Base-by-base conservation (phyloP, 2,888 invertebrate genomes). In the Dryocosmus kuriphilus region DNA sequence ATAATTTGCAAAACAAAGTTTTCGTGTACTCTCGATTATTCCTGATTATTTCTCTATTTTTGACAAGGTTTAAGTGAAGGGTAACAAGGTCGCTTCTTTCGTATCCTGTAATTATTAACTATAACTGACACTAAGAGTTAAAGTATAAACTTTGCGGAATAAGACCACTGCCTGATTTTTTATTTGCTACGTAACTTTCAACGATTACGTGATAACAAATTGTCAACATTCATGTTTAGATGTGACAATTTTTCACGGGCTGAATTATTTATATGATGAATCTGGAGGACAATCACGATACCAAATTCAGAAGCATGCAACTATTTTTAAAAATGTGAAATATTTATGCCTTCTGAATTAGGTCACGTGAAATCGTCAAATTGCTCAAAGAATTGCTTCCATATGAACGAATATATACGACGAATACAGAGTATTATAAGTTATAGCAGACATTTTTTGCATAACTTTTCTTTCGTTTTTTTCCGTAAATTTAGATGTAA, bases 361-460 rank as follows among this genome's bases (percentile, higher is more conserved):
- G 41, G 30, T 46, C 16, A 35, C 38, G 71, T 51, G 81, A 86
- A 82, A 86, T 85, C 81, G 83, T 85, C 86, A 79, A 89, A 88
- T 89, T 89, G 89, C 90, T 90, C 90, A 90, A 90, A 88, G 75
- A 84, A 86, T 86, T 86, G 88, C 89, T 89, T 89, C 90, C 89
- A 89, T 82, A 74, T 84, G 82, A 77, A 79, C 71, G 71, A 76
- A 51, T 78, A 67, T 27, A 78, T 74, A 77, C 71, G 77, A 73
- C 76, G 65, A 78, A 76, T 76, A 74, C 75, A 73, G 76, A 80
- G 81, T 83, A 81, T 80, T 83, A 83, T 76, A 80, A 76, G 80
- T 80, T 83, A 83, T 76, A 80, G 74, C 76, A 51, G 55, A 75
- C 75, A 75, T 65, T 65, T 27, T 41, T 78, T 76, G 63, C 46